phyloP scores from a whole-genome alignment of 1,140 invertebrate species.

The Drosophila pallidifrons region DNA sequence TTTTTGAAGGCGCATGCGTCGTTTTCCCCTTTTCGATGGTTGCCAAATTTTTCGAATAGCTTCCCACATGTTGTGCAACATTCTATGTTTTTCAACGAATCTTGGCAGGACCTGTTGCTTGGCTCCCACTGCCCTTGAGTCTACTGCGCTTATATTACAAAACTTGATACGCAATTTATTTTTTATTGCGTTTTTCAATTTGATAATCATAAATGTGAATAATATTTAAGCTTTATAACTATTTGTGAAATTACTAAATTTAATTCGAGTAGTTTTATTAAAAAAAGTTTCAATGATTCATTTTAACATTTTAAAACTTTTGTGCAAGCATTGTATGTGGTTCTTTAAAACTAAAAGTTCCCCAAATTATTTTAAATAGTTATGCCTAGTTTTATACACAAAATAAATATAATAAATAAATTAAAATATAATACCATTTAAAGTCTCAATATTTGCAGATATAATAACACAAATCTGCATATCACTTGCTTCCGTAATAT shows the following conservation, averaged over 20 bases:
- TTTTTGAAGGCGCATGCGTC: constrained; percentile 47
- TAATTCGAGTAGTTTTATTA: too few species aligned
- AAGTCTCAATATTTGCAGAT: too few species aligned
- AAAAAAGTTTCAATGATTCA: too few species aligned
- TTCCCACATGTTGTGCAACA: constrained; percentile 25
- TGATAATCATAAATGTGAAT: background rate
- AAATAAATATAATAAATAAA: too few species aligned
- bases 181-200: too few species aligned
- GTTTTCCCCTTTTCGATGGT: constrained; percentile 16
- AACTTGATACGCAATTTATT: background rate
- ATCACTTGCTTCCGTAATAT: background rate
- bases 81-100: constrained; percentile 41
- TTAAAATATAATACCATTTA: too few species aligned
- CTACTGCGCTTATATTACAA: background rate
- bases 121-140: background rate
- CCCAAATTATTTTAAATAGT: too few species aligned
- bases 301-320: too few species aligned
- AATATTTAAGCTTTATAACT: background rate
- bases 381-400: too few species aligned
- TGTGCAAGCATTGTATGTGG: too few species aligned
- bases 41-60: background rate
- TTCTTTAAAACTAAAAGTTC: too few species aligned
- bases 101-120: constrained; percentile 61
- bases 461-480: too few species aligned
- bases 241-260: background rate